Evolutionary conservation across 2,888 invertebrate genomes (phyloP).

Genomic region (Proisotoma minuta): DNA sequence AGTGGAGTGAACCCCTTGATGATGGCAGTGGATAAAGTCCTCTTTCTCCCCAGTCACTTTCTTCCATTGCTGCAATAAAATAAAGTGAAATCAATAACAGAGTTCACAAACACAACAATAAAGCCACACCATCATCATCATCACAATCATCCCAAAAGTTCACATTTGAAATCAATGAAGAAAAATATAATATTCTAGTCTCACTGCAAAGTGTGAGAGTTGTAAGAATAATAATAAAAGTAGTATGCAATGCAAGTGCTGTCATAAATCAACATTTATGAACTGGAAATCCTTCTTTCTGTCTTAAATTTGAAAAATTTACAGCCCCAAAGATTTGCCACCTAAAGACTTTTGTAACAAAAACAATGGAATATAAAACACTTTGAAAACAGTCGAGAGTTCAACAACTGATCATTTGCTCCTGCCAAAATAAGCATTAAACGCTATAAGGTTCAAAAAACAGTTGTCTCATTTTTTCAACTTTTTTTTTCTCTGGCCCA

Average conservation of each 20-base stretch:
- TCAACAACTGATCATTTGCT: neutral
- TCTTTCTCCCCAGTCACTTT: conserved; percentile 28
- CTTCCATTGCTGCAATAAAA: conserved; percentile 41
- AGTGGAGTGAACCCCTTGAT: conserved; percentile 2
- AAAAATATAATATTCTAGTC: too few relatives aligned
- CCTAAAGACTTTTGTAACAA: conserved; percentile 2
- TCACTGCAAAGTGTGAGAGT: too few relatives aligned
- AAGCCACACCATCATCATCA: neutral
- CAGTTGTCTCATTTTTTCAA: neutral
- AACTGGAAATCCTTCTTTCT: conserved; percentile 1
- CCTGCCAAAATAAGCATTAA: neutral
- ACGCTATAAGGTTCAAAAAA: neutral
- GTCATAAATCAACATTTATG: conserved; percentile 8
- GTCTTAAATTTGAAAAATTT: conserved; percentile 2
- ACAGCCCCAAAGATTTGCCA: conserved; percentile 4
- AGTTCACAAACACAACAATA: neutral
- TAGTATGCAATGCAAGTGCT: too few relatives aligned
- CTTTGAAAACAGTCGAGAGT: neutral
- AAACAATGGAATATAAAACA: conserved; percentile 9
- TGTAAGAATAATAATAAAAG: too few relatives aligned
- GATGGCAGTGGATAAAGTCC: conserved; percentile 10
- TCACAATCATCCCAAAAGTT: neutral
- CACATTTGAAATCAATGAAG: too few relatives aligned
- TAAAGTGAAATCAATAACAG: too few relatives aligned
- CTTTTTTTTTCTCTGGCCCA: too few relatives aligned